Evolutionary conservation across 2,113 vertebrate species (phyloP).

Genomic region (Pedetes capensis): DNA sequence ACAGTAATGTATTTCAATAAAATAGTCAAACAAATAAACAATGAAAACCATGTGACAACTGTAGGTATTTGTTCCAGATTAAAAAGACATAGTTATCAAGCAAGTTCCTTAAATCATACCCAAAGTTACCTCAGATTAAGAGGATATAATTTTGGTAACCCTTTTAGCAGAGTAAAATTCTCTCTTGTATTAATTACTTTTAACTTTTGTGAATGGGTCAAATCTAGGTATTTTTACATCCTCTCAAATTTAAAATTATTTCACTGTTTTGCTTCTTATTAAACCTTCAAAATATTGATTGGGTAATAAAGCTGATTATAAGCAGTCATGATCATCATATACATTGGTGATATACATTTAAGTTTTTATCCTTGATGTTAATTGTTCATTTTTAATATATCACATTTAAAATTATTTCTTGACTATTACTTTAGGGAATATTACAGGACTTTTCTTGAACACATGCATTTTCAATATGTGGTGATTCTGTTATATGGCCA

Average conservation of each 20-base stretch:
- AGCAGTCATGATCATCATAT: background rate
- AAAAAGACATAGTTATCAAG: background rate
- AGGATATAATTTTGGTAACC: background rate
- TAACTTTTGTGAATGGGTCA: background rate
- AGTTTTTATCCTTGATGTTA: background rate
- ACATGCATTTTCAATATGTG: background rate
- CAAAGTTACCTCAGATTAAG: conserved; percentile 1
- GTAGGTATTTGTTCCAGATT: background rate
- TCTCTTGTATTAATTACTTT: background rate
- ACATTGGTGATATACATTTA: background rate
- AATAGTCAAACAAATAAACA: background rate
- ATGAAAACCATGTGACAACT: background rate
- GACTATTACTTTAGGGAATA: background rate
- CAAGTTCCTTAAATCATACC: background rate
- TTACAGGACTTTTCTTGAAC: background rate
- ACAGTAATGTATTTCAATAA: background rate
- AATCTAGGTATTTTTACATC: background rate
- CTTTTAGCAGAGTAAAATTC: background rate
- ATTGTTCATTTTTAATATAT: background rate
- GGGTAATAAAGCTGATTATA: background rate
- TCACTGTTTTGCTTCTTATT: background rate
- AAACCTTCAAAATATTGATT: background rate
- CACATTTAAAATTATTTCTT: background rate
- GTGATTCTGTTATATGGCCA: background rate
- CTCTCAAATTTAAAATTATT: conserved; percentile 1